Conservation (phyloP, 2,888 invertebrate genomes). For the Lottia scabra region DNA sequence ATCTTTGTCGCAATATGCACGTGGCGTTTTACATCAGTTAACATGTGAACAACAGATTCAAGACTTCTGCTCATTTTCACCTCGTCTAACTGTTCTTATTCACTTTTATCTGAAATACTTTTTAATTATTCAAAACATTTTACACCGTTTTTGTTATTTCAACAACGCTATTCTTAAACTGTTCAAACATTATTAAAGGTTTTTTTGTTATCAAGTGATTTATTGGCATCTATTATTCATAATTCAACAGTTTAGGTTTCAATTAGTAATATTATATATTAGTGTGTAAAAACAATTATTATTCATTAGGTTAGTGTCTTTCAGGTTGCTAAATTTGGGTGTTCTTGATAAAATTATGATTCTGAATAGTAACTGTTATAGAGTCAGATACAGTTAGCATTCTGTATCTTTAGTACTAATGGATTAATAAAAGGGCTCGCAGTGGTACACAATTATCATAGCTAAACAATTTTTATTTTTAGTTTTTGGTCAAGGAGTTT, state of each 20-base stretch:
- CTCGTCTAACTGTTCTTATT: conserved; percentile 2
- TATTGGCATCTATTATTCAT: not conserved
- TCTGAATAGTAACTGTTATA: no score
- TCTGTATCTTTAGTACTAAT: no score
- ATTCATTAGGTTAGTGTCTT: no score
- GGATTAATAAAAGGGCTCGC: no score
- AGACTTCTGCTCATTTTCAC: conserved; percentile 20
- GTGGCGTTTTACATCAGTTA: not conserved
- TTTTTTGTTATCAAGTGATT: not conserved
- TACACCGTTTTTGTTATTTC: not conserved
- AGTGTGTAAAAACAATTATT: no score
- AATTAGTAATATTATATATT: no score
- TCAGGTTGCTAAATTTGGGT: no score
- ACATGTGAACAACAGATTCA: conserved; percentile 7
- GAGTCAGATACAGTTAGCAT: no score
- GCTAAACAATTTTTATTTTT: no score
- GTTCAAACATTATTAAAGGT: not conserved
- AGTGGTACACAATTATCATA: no score
- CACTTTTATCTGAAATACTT: not conserved
- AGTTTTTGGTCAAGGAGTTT: no score
- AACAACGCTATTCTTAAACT: not conserved
- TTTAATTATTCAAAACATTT: not conserved
- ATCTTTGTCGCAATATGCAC: not conserved
- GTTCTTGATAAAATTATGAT: no score
- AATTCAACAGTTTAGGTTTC: not conserved